These are phyloP conservation scores for Liparis tanakae DNA, from an alignment of 2,797 vertebrate species.

Conservation along the genomic window DNA sequence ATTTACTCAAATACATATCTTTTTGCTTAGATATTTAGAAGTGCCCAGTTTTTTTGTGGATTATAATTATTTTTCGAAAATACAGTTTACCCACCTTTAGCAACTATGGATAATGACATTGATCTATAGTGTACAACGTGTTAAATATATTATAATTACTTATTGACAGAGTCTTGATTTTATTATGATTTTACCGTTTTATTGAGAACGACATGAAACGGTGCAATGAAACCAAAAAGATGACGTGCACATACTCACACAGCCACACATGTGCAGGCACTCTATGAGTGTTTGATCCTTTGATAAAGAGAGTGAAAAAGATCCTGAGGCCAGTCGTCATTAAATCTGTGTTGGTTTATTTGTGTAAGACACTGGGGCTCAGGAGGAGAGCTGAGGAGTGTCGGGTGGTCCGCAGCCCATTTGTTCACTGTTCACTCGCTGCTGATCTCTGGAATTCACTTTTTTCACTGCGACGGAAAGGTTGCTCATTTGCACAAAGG, in stretches of 20 bases:
- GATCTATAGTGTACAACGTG: not conserved
- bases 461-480: slow-evolving; percentile 30
- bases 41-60: not conserved
- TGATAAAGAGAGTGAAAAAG: slow-evolving; percentile 64
- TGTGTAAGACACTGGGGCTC: slow-evolving; percentile 71
- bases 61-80: not conserved
- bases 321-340: slow-evolving; percentile 73
- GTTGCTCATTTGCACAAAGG: slow-evolving; percentile 21
- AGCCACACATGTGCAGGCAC: slow-evolving; percentile 33
- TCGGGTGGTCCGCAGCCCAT: slow-evolving; percentile 72
- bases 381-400: slow-evolving; percentile 47
- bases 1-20: not conserved
- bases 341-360: slow-evolving; percentile 80
- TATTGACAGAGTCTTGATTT: not conserved
- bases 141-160: not conserved
- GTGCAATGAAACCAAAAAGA: slow-evolving; percentile 13
- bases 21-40: not conserved
- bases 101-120: not conserved
- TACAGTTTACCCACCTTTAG: not conserved
- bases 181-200: not conserved
- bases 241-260: not conserved
- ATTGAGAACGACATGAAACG: not conserved
- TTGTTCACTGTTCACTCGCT: slow-evolving; percentile 61
- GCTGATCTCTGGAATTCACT: slow-evolving; percentile 64
- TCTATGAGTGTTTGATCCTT: slow-evolving; percentile 62